A percentile compares a stretch with the other conserved stretches of the same genome.
These are phyloP conservation scores for Cyclophora punctaria DNA, from an alignment of 2,888 invertebrate genomes.

Conservation along the genomic window DNA sequence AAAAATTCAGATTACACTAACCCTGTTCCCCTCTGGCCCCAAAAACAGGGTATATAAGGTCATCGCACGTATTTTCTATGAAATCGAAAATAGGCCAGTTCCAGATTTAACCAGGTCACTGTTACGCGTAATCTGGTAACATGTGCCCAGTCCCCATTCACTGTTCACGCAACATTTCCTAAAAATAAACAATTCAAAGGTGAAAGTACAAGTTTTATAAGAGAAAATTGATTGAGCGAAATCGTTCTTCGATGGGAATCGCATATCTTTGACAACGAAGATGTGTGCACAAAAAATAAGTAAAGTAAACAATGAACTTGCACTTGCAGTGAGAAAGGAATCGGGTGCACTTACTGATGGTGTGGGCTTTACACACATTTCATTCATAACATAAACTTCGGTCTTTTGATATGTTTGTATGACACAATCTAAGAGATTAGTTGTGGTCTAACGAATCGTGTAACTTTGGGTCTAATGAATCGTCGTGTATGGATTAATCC, in stretches of 20 bases:
- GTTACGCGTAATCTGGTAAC: conserved; percentile 41
- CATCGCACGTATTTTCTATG: conserved; percentile 35
- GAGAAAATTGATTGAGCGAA: conserved; percentile 37
- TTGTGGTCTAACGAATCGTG: no score
- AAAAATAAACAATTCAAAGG: conserved; percentile 12
- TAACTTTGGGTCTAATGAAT: no score
- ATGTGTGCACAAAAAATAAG: conserved; percentile 42
- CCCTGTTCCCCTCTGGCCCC: neutral
- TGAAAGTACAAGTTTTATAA: conserved; percentile 9
- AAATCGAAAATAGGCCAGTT: conserved; percentile 36
- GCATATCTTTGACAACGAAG: conserved; percentile 41
- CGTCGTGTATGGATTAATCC: no score
- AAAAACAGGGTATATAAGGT: conserved; percentile 26
- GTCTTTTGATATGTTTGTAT: no score
- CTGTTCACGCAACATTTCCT: conserved; percentile 5
- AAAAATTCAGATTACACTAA: neutral
- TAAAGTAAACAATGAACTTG: conserved; percentile 55
- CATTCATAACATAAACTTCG: no score
- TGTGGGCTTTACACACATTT: no score
- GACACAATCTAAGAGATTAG: no score
- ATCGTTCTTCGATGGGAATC: conserved; percentile 43
- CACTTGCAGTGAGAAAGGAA: conserved; percentile 16
- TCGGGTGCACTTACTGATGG: no score
- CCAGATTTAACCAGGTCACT: conserved; percentile 51
- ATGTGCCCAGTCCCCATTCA: conserved; percentile 19